These are phyloP conservation scores for Laothoe populi DNA, from an alignment of 2,888 invertebrate genomes.

Conservation along the genomic window DNA sequence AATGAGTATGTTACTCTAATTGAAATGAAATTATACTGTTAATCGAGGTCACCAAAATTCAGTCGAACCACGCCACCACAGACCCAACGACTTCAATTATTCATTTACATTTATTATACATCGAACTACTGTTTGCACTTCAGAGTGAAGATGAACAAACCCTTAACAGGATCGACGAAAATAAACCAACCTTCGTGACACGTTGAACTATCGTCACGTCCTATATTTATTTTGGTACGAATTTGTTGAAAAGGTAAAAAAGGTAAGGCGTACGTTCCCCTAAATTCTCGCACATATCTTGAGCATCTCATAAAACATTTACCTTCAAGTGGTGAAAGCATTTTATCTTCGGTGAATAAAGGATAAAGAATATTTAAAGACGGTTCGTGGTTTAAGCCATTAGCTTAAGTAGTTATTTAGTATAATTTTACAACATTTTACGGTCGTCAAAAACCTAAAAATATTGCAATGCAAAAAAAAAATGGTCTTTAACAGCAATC, in stretches of 20 bases:
- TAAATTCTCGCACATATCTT: constrained; percentile 21
- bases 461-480: no score
- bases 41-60: not conserved
- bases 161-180: constrained; percentile 9
- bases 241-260: constrained; percentile 23
- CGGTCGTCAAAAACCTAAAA: no score
- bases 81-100: not conserved
- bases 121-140: not conserved
- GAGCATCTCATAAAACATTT: constrained; percentile 18
- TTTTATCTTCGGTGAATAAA: constrained; percentile 23
- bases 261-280: constrained; percentile 10
- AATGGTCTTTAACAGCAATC: no score
- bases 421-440: not conserved
- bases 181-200: constrained; percentile 9
- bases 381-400: constrained; percentile 3
- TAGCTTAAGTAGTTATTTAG: constrained; percentile 6
- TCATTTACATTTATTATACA: not conserved
- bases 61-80: not conserved
- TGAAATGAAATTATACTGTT: not conserved
- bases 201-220: constrained; percentile 19
- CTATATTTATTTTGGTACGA: constrained; percentile 19
- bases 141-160: not conserved
- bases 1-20: no score
- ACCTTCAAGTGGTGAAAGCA: constrained; percentile 18
- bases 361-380: constrained; percentile 14